Evolutionary conservation across 2,113 vertebrate species (phyloP).

Genomic region (Stigmatopora argus): DNA sequence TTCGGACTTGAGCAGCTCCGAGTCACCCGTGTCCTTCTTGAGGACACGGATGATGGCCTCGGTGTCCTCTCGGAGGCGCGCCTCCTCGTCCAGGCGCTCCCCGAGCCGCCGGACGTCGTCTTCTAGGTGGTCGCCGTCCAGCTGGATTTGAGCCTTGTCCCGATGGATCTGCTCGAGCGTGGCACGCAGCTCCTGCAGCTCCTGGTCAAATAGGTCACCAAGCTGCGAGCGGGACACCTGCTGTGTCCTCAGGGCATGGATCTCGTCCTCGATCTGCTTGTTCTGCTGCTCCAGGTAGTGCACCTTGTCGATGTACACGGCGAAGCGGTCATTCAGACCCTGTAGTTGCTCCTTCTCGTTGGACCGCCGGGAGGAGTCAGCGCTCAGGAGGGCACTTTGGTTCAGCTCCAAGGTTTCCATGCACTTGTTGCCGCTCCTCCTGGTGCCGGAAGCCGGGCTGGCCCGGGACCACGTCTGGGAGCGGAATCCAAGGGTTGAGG

Average conservation of each 20-base stretch:
- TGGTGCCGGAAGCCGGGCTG: constrained; percentile 73
- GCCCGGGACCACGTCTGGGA: constrained; percentile 91
- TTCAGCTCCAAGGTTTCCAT: constrained; percentile 80
- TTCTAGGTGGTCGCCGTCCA: constrained; percentile 92
- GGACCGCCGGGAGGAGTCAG: constrained; percentile 86
- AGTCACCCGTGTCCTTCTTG: constrained; percentile 86
- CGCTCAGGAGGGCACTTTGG: constrained; percentile 80
- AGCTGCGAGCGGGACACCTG: constrained; percentile 86
- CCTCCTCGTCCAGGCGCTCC: constrained; percentile 93
- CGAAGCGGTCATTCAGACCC: constrained; percentile 96
- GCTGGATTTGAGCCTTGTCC: constrained; percentile 90
- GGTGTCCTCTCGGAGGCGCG: constrained; percentile 86
- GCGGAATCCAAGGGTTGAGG: constrained; percentile 84
- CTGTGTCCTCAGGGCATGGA: constrained; percentile 89
- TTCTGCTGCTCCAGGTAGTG: constrained; percentile 97
- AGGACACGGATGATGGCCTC: constrained; percentile 85
- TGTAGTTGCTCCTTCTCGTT: constrained; percentile 98
- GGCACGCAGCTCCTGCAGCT: constrained; percentile 87
- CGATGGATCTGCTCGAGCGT: constrained; percentile 85
- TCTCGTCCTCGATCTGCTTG: constrained; percentile 90
- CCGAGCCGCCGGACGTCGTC: constrained; percentile 91
- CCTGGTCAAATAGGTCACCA: constrained; percentile 89
- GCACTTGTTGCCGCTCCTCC: constrained; percentile 75
- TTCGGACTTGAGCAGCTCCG: too few relatives aligned
- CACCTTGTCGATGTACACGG: constrained; percentile 96